A percentile compares a stretch with the other conserved stretches of the same genome.
Conservation (phyloP, 2,797 vertebrate genomes). For the Acipenser oxyrinchus region DNA sequence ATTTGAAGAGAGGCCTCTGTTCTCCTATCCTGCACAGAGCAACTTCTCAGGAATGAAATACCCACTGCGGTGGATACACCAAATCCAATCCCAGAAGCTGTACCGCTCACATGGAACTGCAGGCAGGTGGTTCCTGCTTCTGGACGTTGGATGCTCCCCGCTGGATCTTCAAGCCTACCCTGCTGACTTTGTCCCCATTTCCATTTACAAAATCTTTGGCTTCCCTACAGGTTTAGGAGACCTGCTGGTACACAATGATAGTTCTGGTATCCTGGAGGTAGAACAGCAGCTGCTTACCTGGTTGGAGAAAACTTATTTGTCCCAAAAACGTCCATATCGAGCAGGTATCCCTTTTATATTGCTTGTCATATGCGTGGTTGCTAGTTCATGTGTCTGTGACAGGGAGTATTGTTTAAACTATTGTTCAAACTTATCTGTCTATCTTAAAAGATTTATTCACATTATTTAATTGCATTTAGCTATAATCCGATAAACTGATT, state of each 20-base stretch:
- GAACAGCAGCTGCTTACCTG: constrained; percentile 88
- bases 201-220: constrained; percentile 97
- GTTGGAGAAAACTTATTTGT: constrained; percentile 80
- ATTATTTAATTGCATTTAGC: too few species aligned
- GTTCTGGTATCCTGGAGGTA: constrained; percentile 75
- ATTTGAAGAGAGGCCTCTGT: constrained; percentile 57
- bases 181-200: constrained; percentile 85
- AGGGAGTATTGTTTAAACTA: too few species aligned
- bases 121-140: constrained; percentile 82
- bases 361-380: too few species aligned
- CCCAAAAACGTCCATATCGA: constrained; percentile 60
- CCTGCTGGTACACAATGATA: constrained; percentile 67
- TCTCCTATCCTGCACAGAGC: constrained; percentile 93
- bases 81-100: constrained; percentile 62
- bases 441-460: too few species aligned
- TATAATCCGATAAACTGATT: too few species aligned
- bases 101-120: constrained; percentile 52
- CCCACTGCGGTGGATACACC: constrained; percentile 74
- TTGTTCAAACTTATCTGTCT: too few species aligned
- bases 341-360: constrained; percentile 64
- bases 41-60: constrained; percentile 93
- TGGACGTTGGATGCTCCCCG: constrained; percentile 82
- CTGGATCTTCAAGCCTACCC: constrained; percentile 71
- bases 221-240: constrained; percentile 94
- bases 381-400: too few species aligned